Base-by-base conservation (phyloP, 2,797 vertebrate genomes). In the Australoheros facetus region DNA sequence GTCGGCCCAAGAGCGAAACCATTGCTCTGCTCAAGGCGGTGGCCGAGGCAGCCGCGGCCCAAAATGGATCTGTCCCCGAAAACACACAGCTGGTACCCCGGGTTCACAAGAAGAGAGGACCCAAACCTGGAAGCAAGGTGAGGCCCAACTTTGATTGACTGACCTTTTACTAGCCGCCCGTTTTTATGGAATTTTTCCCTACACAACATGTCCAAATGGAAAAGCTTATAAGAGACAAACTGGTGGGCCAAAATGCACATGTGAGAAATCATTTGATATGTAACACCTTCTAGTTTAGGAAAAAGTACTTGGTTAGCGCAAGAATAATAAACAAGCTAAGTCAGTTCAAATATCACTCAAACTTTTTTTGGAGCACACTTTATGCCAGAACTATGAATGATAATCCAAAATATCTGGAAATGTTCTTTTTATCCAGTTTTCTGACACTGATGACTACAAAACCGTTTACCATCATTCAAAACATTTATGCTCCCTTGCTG, bases 41-140 rank as follows among this genome's bases (percentile, higher is more conserved):
- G 72, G 95, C 94, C 0, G 95, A 94, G 72, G 94, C 95, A 0
- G 95, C 96, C 0, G 84, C 95, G 5, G 91, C 92, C 19, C 94
- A 95, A 57, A 92, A 93, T 85, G 89, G 90, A 78, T 78, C 95
- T 79, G 90, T 92, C 69, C 78, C 93, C 21, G 89, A 89, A 77
- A 94, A 92, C 93, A 91, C 89, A 26, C 94, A 93, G 86, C 95
- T 93, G 1, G 26, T 92, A 37, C 90, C 94, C 62, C 94, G 95
- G 89, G 93, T 95, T 72, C 85, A 95, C 88, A 97, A 95, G 91
- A 97, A 97, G 93, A 96, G 96, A 90, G 96, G 95, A 64, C 95
- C 96, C 89, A 97, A 97, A 84, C 95, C 97, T 14, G 97, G 96
- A 86, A 97, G 96, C 96, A 99, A 98, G 96, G 98, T 99, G 76